phyloP scores from a whole-genome alignment of 30 jellyfish, hydroid and myxozoan genomes.

The Mastigias papua region DNA sequence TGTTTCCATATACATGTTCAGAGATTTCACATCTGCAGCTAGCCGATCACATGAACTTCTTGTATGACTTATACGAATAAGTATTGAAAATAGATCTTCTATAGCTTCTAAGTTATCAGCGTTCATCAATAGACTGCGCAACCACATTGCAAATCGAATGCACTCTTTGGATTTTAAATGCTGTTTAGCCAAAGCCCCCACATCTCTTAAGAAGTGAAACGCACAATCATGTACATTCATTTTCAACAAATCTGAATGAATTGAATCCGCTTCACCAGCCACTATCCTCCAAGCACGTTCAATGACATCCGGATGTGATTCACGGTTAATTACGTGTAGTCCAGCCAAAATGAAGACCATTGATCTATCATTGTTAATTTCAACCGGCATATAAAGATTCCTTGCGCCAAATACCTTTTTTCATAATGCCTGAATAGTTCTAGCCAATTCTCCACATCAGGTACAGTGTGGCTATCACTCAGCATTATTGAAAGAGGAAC shows the following conservation, averaged over 20 bases:
- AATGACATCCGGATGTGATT: not conserved
- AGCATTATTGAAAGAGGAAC: constrained; percentile 46
- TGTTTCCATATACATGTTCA: not conserved
- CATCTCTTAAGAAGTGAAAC: constrained; percentile 6
- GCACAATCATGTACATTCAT: constrained; percentile 22
- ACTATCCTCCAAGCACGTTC: not conserved
- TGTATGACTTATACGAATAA: not conserved
- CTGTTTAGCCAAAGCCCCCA: not conserved
- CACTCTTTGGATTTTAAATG: not conserved
- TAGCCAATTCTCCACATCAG: constrained; percentile 19
- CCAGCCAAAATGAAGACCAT: constrained; percentile 45
- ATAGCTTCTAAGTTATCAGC: not conserved
- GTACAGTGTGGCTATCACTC: constrained; percentile 22
- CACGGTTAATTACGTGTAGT: constrained; percentile 25
- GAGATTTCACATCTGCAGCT: not conserved
- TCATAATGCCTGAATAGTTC: constrained; percentile 21
- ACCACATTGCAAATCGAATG: not conserved
- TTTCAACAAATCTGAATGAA: not conserved
- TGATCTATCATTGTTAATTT: constrained; percentile 39
- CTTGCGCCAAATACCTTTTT: constrained; percentile 19
- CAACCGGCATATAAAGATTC: constrained; percentile 30
- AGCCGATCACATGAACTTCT: not conserved
- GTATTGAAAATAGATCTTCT: not conserved
- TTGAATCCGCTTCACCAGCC: not conserved
- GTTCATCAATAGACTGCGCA: constrained; percentile 7